Base-by-base conservation (phyloP, 2,888 invertebrate species). In the Anorthoa munda region DNA sequence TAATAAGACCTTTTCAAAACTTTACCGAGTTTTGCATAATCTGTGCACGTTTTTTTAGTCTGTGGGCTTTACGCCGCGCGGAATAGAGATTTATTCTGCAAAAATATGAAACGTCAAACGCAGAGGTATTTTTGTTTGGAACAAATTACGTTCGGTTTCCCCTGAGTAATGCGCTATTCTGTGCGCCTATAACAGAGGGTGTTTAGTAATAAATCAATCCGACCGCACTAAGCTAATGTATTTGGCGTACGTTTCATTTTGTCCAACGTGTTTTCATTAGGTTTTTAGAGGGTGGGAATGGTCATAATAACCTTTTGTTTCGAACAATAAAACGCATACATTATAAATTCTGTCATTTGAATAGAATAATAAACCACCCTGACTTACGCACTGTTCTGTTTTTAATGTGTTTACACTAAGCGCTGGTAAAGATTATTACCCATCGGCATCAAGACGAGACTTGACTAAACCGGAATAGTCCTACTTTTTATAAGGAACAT, bases 181-280 rank as follows among this genome's bases (percentile, higher is more conserved):
- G 65, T 66, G 75, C 79, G 75, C 81, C 74, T 56, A 67, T 78
- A 69, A 68, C 77, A 66, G 83, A 88, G 87, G 93, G 91, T 87
- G 89, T 82, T 88, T 86, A 76, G 88, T 82, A 81, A 93, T 93
- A 93, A 93, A 93, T 93, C 92, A 93, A 89, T 90, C 85, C 61
- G 72, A 75, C 81, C 82, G 88, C 90, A 90, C 85, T 87, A 86
- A 91, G 91, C 89, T 92, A 93, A 94, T 92, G 91, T 91, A 90
- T 90, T 86, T 86, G 85, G 86, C 83, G 86, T 87, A 87, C 87
- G 86, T 90, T 90, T 88, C 84, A 89, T 90, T 92, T 89, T 84
- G 86, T 86, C 83, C 86, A 70, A 75, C 72, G 86, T 87, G 84
- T 88, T 91, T 91, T 90, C 88, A 88, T 90, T 90, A 84, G 80